Percentiles rank a stretch among this genome's conserved stretches.
These are phyloP conservation scores for Atta colombica DNA, from an alignment of 1,140 invertebrate species.

Conservation along the genomic window DNA sequence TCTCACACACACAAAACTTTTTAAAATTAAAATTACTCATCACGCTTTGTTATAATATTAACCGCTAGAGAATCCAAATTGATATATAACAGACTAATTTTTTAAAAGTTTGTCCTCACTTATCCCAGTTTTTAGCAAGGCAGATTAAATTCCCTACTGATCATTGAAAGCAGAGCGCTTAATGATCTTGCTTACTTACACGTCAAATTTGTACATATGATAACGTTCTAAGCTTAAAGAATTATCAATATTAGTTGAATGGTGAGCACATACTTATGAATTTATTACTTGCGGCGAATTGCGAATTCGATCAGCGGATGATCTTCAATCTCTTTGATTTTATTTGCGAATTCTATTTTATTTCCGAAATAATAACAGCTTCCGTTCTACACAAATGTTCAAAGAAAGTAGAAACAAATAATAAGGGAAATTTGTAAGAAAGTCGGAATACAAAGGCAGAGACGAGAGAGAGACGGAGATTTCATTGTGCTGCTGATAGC, in stretches of 20 bases:
- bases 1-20: too few species aligned
- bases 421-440: neutral
- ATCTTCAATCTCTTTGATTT: constrained; percentile 25
- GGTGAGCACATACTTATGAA: constrained; percentile 65
- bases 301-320: constrained; percentile 32
- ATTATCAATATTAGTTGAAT: neutral
- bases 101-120: too few species aligned
- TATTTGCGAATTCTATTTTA: neutral
- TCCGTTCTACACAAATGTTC: neutral
- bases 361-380: neutral
- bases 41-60: too few species aligned
- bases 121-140: too few species aligned
- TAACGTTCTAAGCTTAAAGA: too few species aligned
- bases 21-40: too few species aligned
- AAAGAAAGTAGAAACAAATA: neutral
- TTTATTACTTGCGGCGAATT: constrained; percentile 66
- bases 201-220: too few species aligned
- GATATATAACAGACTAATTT: too few species aligned
- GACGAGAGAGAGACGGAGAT: constrained; percentile 33
- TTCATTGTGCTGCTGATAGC: constrained; percentile 43
- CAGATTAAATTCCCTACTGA: too few species aligned
- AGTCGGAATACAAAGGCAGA: neutral
- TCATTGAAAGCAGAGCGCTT: too few species aligned
- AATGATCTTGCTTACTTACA: too few species aligned
- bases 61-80: too few species aligned